phyloP scores from a whole-genome alignment of 2,797 vertebrate species.

The Austrolebias charrua region DNA sequence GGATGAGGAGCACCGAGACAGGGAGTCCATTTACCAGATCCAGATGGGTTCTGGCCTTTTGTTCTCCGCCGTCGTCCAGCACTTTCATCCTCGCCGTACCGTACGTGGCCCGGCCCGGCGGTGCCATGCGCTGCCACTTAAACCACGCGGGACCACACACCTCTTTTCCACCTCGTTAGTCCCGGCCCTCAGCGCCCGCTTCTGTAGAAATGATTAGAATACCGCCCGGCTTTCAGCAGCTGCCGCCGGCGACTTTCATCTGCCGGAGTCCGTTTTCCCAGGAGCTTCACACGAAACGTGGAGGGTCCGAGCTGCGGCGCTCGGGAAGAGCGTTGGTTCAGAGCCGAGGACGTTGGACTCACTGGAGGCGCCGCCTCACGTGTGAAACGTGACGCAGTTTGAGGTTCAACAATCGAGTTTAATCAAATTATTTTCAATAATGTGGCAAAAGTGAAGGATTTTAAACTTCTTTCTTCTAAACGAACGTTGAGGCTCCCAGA shows the following conservation, averaged over 20 bases:
- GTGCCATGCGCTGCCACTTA: constrained; percentile 42
- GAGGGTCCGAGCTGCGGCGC: no score
- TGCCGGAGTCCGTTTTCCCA: constrained; percentile 4
- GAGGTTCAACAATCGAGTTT: no score
- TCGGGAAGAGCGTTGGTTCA: no score
- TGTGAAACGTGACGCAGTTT: no score
- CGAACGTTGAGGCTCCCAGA: no score
- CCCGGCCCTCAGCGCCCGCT: constrained; percentile 10
- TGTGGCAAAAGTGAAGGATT: no score
- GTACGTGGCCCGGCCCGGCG: constrained; percentile 7
- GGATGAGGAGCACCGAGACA: constrained; percentile 48
- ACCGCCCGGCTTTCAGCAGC: constrained; percentile 18
- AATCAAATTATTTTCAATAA: no score
- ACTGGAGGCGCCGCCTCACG: no score
- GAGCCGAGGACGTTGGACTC: no score
- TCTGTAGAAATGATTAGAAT: constrained; percentile 41
- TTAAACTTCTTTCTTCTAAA: no score
- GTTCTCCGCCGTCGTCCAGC: constrained; percentile 46
- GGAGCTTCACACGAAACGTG: neutral
- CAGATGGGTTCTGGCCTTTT: constrained; percentile 49
- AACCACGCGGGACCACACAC: constrained; percentile 57
- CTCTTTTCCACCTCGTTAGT: constrained; percentile 44
- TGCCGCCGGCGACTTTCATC: constrained; percentile 3
- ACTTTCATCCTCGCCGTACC: constrained; percentile 29
- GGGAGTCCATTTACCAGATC: constrained; percentile 48